Evolutionary conservation across 1,140 invertebrate species (phyloP), one percentile per base, ranked within the genome.

Genomic region (Brachionus sp.): DNA sequence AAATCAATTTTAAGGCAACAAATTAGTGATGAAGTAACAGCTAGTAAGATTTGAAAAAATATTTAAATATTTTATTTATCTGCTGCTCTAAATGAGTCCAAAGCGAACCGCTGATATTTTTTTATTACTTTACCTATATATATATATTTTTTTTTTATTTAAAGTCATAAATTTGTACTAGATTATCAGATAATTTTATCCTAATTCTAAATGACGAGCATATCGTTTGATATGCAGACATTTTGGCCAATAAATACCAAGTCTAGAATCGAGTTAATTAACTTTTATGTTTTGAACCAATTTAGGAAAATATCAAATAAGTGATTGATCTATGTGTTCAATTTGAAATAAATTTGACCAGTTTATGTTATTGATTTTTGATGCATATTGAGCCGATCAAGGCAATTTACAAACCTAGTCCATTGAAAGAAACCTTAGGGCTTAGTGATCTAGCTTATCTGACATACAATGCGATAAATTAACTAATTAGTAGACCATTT

Each of bases 241-340:
- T 42, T 42, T 42, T 42, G 39, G 39, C 53, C 23, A 57, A 10
- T 66, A 66, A 66, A 66, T 66, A 66, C 64, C 64, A 66, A 66
- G 64, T 66, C 64, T 66, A 66, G 64, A 66, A 66, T 66, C 64
- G n/a, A 66, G 64, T 66, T 66, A 66, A 66, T 66, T 66, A 66
- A 37, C 64, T 66, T 57, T 57, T 57, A 19, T 57, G 50, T 23
- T 57, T 57, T 57, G 50, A 23, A 57, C 50, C 50, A 66, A 33
- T 33, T 66, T 66, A 13, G 23, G 10, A 66, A 66, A 66, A 66
- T 33, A 66, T 66, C 64, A 66, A 66, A 66, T 66, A 37, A 33
- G 33, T 37, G 64, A 66, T 66, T 66, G 64, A 66, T 66, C 64
- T 66, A 66, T 33, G 29, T 37, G 64, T 66, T 37, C 64, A 25